Evolutionary conservation across 2,113 vertebrate species (phyloP).

Genomic region (Speoplatyrhinus poulsoni): DNA sequence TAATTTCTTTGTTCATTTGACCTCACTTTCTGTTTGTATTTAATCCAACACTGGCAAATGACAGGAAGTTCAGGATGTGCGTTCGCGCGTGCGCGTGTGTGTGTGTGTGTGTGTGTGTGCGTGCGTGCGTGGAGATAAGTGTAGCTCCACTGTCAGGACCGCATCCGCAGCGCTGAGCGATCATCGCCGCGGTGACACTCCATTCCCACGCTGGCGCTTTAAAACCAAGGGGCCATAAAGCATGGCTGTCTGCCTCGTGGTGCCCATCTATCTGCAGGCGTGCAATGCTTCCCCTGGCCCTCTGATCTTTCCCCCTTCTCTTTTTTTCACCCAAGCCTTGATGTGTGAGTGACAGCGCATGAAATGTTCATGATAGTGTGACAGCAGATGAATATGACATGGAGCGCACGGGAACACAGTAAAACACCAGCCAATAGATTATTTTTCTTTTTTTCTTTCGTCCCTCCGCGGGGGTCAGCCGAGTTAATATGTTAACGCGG

Average conservation of each 20-base stretch:
- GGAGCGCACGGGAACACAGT: conserved; percentile 15
- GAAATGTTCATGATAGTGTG: conserved; percentile 38
- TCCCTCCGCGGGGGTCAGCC: neutral
- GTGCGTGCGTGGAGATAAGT: conserved; percentile 5
- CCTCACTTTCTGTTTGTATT: neutral
- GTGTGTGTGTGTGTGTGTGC: neutral
- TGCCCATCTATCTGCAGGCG: conserved; percentile 51
- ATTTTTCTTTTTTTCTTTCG: neutral
- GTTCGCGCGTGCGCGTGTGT: neutral
- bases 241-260: conserved; percentile 62
- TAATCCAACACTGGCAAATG: neutral
- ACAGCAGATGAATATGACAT: conserved; percentile 28
- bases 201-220: conserved; percentile 62
- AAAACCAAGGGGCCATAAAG: conserved; percentile 61
- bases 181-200: conserved; percentile 52
- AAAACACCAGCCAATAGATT: conserved; percentile 1
- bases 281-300: conserved; percentile 28
- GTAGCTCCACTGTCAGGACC: conserved; percentile 32
- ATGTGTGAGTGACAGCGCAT: conserved; percentile 41
- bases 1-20: no score
- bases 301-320: neutral
- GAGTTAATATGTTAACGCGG: no score
- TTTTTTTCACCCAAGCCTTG: no score
- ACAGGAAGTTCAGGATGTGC: neutral
- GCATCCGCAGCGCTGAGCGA: conserved; percentile 49